Evolutionary conservation across 2,113 vertebrate genomes (phyloP).

Genomic region (Petrocephalus microphthalmus): DNA sequence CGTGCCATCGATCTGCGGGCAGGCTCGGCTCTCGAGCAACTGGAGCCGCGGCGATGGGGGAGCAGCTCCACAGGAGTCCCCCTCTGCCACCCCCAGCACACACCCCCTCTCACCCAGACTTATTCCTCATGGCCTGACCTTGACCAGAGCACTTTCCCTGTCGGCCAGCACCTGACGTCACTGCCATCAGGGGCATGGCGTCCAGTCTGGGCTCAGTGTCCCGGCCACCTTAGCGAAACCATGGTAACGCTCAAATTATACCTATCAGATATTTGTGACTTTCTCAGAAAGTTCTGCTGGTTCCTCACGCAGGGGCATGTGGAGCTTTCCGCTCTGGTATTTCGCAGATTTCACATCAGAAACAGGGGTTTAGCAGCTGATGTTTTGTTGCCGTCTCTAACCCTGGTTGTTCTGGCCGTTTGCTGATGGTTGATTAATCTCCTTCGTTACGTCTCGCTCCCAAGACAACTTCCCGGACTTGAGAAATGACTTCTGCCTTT

Average conservation of each 20-base stretch:
- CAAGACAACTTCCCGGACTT: slow-evolving; percentile 20
- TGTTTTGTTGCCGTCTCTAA: not conserved
- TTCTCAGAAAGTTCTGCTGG: not conserved
- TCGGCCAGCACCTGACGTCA: not conserved
- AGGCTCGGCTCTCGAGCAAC: slow-evolving; percentile 60
- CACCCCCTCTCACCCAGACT: slow-evolving; percentile 31
- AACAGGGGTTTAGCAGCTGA: not conserved
- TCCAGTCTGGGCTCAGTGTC: not conserved
- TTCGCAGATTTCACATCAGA: not conserved
- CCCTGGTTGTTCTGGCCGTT: slow-evolving; percentile 29
- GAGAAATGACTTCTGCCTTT: slow-evolving; percentile 30
- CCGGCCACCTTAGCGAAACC: not conserved
- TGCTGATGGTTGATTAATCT: slow-evolving; percentile 28
- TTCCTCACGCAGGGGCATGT: not conserved
- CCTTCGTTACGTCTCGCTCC: slow-evolving; percentile 8
- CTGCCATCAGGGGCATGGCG: slow-evolving; percentile 27
- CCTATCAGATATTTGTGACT: not conserved
- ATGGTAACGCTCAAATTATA: not conserved
- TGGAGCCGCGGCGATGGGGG: slow-evolving; percentile 45
- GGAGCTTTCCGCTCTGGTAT: not conserved
- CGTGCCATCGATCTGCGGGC: slow-evolving; percentile 67
- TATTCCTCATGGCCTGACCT: slow-evolving; percentile 53
- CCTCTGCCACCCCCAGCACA: slow-evolving; percentile 16
- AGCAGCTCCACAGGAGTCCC: slow-evolving; percentile 52
- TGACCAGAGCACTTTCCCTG: slow-evolving; percentile 38